Evolutionary conservation across 2,113 vertebrate species (phyloP).

Genomic region (Patagioenas fasciata): DNA sequence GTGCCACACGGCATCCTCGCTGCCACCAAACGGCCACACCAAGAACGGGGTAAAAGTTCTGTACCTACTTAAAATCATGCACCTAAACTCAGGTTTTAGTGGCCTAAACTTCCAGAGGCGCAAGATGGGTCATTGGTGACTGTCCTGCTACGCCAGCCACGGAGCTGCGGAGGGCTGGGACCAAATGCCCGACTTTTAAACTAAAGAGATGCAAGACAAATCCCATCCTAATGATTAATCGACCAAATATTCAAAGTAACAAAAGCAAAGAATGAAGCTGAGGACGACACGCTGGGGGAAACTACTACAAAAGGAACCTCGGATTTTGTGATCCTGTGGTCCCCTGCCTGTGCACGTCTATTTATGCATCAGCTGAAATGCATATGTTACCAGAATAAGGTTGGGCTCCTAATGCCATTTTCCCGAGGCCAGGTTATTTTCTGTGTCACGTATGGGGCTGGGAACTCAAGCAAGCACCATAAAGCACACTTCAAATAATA

Average conservation of each 20-base stretch:
- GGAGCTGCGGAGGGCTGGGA: background rate
- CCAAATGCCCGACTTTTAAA: background rate
- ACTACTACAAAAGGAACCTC: background rate
- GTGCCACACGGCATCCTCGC: background rate
- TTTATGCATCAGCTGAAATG: background rate
- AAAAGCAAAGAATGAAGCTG: background rate
- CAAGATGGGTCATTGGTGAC: background rate
- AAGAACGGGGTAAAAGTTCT: background rate
- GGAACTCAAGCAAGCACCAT: background rate
- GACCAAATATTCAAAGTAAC: background rate
- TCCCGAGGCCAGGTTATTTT: background rate
- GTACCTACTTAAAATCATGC: background rate
- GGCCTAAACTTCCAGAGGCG: background rate
- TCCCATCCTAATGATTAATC: background rate
- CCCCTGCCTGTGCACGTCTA: background rate
- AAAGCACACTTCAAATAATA: background rate
- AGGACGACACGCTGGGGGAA: accelerated
- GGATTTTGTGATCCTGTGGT: accelerated
- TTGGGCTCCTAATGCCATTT: background rate
- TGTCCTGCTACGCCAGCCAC: too few relatives aligned
- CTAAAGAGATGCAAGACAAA: background rate
- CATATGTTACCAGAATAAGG: too few relatives aligned
- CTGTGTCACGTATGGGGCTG: background rate
- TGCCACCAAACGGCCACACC: background rate
- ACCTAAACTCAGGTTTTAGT: background rate